Evolutionary conservation across 35 echinoderm and acorn worm genomes (phyloP).

Genomic region (Acanthaster planci): DNA sequence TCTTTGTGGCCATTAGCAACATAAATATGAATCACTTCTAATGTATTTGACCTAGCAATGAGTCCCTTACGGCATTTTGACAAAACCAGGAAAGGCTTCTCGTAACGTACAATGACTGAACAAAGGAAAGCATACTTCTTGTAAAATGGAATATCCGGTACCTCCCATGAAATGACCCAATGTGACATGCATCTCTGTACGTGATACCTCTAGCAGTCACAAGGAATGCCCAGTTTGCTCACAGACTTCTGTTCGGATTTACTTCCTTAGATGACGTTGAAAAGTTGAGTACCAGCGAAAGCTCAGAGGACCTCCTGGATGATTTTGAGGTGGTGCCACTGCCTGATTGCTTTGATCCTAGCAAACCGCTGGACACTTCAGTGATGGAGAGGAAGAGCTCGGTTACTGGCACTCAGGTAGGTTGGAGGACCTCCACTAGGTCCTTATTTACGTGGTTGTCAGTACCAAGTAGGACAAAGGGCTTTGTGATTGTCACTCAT

Average conservation of each 20-base stretch:
- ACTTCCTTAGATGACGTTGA: conserved; percentile 68
- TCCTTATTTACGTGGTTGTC: background rate
- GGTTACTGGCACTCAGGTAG: conserved; percentile 3
- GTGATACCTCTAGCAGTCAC: too few species aligned
- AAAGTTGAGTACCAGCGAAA: conserved; percentile 51
- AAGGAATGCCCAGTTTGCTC: background rate
- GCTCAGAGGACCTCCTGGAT: conserved; percentile 62
- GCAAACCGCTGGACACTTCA: conserved; percentile 77
- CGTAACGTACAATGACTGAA: too few species aligned
- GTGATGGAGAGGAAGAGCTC: conserved; percentile 35
- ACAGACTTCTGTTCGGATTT: background rate
- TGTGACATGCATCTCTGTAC: background rate
- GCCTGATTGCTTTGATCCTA: conserved; percentile 94
- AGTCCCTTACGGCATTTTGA: too few species aligned
- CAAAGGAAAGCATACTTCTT: too few species aligned
- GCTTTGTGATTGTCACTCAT: too few species aligned
- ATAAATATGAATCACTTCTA: too few species aligned
- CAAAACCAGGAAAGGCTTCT: too few species aligned
- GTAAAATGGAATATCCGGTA: too few species aligned
- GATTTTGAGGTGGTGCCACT: conserved; percentile 96
- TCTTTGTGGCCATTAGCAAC: too few species aligned
- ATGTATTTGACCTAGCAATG: too few species aligned
- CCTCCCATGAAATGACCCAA: too few species aligned
- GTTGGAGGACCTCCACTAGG: background rate
- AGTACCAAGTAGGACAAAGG: too few species aligned